Conservation (phyloP, 2,797 vertebrate species). For the Masticophis lateralis region DNA sequence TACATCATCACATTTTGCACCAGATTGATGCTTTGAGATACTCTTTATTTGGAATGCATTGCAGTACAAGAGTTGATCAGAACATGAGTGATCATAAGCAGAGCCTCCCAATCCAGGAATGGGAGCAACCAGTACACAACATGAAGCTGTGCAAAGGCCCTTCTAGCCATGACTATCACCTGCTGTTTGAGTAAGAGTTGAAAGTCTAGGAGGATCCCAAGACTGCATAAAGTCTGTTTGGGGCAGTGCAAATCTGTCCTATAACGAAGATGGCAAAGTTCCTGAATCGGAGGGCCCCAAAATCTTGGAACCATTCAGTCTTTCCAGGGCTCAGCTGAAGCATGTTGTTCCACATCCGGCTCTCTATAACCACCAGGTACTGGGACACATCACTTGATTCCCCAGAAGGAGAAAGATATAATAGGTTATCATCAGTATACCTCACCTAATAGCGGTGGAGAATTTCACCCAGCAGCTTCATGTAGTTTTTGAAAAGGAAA, state of each 20-base stretch:
- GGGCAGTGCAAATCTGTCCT: neutral
- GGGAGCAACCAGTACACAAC: neutral
- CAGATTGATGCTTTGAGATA: neutral
- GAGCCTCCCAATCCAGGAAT: neutral
- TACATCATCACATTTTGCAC: neutral
- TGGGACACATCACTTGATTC: neutral
- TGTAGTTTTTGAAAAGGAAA: neutral
- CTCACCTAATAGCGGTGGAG: neutral
- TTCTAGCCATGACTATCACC: neutral
- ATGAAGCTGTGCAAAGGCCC: neutral
- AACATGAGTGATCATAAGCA: neutral
- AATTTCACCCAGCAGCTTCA: neutral
- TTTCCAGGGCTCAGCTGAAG: neutral
- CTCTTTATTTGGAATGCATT: neutral
- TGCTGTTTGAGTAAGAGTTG: neutral
- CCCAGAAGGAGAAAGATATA: neutral
- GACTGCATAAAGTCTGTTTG: neutral
- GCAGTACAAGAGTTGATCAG: neutral
- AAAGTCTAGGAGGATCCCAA: neutral
- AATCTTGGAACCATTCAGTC: neutral
- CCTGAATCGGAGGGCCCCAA: neutral
- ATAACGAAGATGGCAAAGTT: neutral
- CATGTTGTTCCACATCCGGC: neutral
- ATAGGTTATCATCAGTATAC: neutral
- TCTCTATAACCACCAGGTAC: neutral